Conservation (phyloP, 2,888 invertebrate species). For the Drosophila peninsularis region DNA sequence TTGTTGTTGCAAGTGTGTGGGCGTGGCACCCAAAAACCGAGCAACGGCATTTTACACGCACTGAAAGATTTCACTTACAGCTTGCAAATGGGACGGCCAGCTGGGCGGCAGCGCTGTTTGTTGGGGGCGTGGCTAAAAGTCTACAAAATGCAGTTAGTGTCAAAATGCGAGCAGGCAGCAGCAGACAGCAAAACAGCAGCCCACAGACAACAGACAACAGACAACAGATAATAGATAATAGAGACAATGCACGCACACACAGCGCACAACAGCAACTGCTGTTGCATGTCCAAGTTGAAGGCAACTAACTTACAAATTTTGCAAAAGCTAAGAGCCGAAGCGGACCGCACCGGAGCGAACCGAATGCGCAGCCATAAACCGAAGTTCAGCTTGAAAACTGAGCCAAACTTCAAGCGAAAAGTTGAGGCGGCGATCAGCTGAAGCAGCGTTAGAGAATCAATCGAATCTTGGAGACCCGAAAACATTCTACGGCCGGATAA, state of each 20-base stretch:
- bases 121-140: slow-evolving; percentile 39
- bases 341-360: neutral
- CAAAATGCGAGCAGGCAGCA: slow-evolving; percentile 50
- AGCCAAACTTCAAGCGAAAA: neutral
- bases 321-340: slow-evolving; percentile 4
- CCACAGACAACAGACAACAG: slow-evolving; percentile 6
- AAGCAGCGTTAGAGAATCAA: neutral
- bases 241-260: slow-evolving; percentile 14
- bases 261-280: neutral
- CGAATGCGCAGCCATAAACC: neutral
- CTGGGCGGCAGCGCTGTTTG: slow-evolving; percentile 1
- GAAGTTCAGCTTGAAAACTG: neutral
- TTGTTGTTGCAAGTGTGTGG: slow-evolving; percentile 51
- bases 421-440: neutral
- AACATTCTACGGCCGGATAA: too few species aligned
- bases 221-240: slow-evolving; percentile 11
- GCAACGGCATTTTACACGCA: slow-evolving; percentile 76
- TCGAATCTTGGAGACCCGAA: too few species aligned
- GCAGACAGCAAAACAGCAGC: slow-evolving; percentile 19
- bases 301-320: slow-evolving; percentile 40
- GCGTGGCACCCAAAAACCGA: slow-evolving; percentile 65
- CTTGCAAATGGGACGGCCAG: neutral
- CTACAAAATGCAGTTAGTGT: slow-evolving; percentile 71
- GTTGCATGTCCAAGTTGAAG: slow-evolving; percentile 36
- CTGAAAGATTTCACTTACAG: slow-evolving; percentile 73